These are phyloP conservation scores for Thysanoteuthis rhombus DNA, from an alignment of 2,888 invertebrate genomes.

Conservation along the genomic window DNA sequence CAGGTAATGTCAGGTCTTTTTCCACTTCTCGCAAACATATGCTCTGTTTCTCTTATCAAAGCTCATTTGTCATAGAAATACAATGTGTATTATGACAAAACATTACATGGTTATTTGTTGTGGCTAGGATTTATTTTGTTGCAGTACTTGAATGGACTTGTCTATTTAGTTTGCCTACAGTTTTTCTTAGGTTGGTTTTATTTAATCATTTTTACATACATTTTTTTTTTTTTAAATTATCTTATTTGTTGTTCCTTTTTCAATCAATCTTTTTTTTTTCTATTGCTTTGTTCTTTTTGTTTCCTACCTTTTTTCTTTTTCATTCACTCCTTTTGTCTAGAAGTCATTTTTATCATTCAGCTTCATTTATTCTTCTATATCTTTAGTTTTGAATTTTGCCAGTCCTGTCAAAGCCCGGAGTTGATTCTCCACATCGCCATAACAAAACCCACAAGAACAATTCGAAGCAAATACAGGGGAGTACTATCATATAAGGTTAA, in stretches of 20 bases:
- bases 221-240: too few species aligned
- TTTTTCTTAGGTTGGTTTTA: too few species aligned
- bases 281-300: background rate
- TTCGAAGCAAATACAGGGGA: too few species aligned
- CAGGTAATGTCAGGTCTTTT: background rate
- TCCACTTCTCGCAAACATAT: background rate
- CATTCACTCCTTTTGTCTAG: background rate
- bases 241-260: background rate
- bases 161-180: too few species aligned
- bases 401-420: too few species aligned
- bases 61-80: background rate
- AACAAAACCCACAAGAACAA: too few species aligned
- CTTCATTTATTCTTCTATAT: too few species aligned
- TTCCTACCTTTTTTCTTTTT: background rate
- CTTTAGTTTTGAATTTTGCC: too few species aligned
- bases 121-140: background rate
- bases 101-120: background rate
- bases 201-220: too few species aligned
- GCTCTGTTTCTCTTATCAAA: background rate
- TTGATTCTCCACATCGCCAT: too few species aligned
- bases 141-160: too few species aligned
- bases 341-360: background rate
- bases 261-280: background rate
- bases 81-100: background rate
- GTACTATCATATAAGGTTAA: too few species aligned